A percentile compares a stretch with the other conserved stretches of the same genome.
Evolutionary conservation across 2,797 vertebrate genomes (phyloP).

Genomic region (Trachops cirrhosus): DNA sequence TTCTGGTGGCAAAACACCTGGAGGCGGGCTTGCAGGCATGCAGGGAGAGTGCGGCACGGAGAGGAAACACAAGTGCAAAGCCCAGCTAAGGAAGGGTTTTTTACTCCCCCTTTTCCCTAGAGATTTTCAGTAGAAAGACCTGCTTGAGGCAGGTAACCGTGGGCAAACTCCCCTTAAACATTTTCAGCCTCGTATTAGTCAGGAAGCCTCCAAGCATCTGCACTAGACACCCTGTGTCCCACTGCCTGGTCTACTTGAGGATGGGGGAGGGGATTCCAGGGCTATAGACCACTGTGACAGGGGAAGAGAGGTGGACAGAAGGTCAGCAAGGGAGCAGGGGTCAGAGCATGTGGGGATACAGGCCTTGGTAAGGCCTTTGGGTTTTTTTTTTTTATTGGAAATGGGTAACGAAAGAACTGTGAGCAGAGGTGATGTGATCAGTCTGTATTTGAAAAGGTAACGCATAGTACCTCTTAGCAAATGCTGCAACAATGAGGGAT

Average conservation of each 20-base stretch:
- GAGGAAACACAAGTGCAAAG: background rate
- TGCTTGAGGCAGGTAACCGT: background rate
- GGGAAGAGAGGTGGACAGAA: background rate
- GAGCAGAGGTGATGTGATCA: background rate
- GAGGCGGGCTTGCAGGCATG: background rate
- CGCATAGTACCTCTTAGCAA: background rate
- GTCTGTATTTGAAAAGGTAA: background rate
- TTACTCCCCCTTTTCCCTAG: background rate
- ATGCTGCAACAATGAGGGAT: background rate
- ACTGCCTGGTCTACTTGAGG: background rate
- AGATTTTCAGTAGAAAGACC: background rate
- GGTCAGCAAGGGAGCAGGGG: background rate
- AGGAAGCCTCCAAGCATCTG: background rate
- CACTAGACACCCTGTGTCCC: background rate
- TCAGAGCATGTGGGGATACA: background rate
- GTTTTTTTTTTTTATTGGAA: background rate
- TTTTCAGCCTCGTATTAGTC: background rate
- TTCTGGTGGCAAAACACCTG: background rate
- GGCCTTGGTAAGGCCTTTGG: background rate
- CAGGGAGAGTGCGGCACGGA: background rate
- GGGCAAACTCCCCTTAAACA: background rate
- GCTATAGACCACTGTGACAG: background rate
- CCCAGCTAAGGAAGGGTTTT: background rate
- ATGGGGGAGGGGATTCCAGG: background rate
- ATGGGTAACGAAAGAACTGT: background rate